Base-by-base conservation (phyloP, 2,888 invertebrate species). In the Drosophila diplacantha region DNA sequence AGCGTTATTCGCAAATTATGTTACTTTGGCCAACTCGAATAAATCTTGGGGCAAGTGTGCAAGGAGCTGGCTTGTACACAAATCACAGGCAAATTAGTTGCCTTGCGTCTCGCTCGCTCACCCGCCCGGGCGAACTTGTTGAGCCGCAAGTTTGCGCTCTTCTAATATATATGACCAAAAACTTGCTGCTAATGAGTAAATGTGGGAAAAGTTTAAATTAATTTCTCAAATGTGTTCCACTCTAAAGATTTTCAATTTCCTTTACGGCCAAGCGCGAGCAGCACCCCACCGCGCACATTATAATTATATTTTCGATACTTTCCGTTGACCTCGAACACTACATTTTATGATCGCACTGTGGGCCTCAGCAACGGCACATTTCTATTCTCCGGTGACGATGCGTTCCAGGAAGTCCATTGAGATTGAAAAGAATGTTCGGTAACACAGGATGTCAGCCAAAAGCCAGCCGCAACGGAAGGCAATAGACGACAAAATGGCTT, bases 151-250 rank as follows among this genome's bases (percentile, higher is more conserved):
- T 75, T 73, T 53, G 51, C 26, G 55, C 59, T 53, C 51, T 58
- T 56, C 56, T 61, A 50, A 59, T 39, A 69, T 50, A 67, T 61
- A 50, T 53, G 52, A 53, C 55, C 64, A 60, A 59, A 72, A 77
- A 80, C 75, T 77, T 77, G 65, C 63, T 63, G 54, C 75, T 77
- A 77, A 77, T 77, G 83, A 82, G 78, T 82, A 82, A 77, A 77
- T 81, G 83, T 77, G 81, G 83, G 63, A 57, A 77, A 77, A 83
- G 77, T 77, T 77, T 80, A 74, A 77, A 82, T 77, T 77, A 80
- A 77, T 81, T 82, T 80, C 72, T 66, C 38, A 66, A 81, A 77
- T 77, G 71, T 74, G 54, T 54, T 61, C 46, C 61, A 43, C 52
- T 35, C 60, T 50, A 53, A 49, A 61, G 61, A 71, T 60, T 73